Evolutionary conservation across 2,797 vertebrate species (phyloP), one percentile per base, ranked within the genome.

Genomic region (Pantherophis vulpinus): DNA sequence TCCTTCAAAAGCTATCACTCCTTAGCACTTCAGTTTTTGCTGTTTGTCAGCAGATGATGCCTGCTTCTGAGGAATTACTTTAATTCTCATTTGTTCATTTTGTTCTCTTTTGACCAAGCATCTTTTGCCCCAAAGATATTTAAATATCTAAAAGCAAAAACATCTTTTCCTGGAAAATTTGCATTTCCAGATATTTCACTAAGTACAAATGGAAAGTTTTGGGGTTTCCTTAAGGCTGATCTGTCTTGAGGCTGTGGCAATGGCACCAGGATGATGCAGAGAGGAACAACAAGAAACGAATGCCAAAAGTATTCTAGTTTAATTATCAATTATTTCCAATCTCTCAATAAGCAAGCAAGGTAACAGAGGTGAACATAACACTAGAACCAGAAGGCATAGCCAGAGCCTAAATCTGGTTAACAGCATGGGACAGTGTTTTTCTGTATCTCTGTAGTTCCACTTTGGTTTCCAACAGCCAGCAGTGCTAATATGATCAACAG

Each of bases 61-160:
- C 47, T 70, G 18, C 88, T 95, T 93, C 93, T 93, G 91, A 94
- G 56, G 93, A 47, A 79, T 88, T 88, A 60, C 7, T 87, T 93
- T 79, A 88, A 83, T 88, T 94, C 83, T 23, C 16, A 14, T 87
- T 92, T 91, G 90, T 86, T 79, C 58, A 90, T 93, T 83, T 63
- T n/a, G 93, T 86, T 29, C 90, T 91, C 91, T 94, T 92, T 56
- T 51, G 61, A 51, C 16, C 37, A 88, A 92, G 56, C 90, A 92
- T 74, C 86, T 94, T 74, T 37, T 93, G 87, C 90, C 60, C 90
- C 91, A 92, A 92, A 87, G 42, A 54, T 92, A 94, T 93, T 90
- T 87, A 63, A 93, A 66, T 32, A 60, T 37, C 25, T 93, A 58
- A 29, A 91, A 11, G 55, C 61, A 63, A 91, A 88, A 16, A 89